Evolutionary conservation across 2,888 invertebrate species (phyloP), one percentile per base, ranked within the genome.

Genomic region (Aelia acuminata): DNA sequence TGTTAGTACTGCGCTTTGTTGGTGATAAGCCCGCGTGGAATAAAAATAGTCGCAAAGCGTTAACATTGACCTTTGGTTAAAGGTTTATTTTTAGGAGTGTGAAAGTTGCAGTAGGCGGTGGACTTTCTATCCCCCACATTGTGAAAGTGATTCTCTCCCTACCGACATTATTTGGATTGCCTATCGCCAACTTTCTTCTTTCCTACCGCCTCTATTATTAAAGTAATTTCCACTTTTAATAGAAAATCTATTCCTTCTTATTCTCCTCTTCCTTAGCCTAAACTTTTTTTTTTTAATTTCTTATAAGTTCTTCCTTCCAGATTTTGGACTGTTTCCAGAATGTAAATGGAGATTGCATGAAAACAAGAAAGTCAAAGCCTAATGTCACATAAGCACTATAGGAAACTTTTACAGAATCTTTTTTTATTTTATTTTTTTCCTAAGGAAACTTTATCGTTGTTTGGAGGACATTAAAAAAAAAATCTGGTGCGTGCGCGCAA

Each of bases 31-130:
- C 18, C 5, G 18, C 7, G 50, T 1, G 8, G 87, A 57, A n/a
- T 87, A 87, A 26, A 47, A 47, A 47, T 53, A 87, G 63, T 11
- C 39, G 22, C 20, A 53, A 84, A 53, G 15, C 20, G 50, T 80
- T 43, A 87, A 53, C 84, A 87, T 87, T 87, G 80, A 80, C 80
- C 80, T 80, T 80, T 80, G 43, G 22, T 80, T 43, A 80, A 47
- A 80, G 80, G 80, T 80, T 39, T 80, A 80, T 80, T 80, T 80
- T 80, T 80, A 80, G 80, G 43, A 47, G 43, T n/a, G 80, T 43
- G 80, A 80, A 80, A 80, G 80, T 80, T 43, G 43, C 22, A 43
- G 80, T 80, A 80, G 43, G 80, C 80, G 80, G 80, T 47, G 43
- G 20, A 43, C 80, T 80, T 80, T 80, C 80, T 43, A 80, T 2